A percentile compares a stretch with the other conserved stretches of the same genome.
Conservation (phyloP, 2,888 invertebrate species). For the Alviniconcha strummeri region DNA sequence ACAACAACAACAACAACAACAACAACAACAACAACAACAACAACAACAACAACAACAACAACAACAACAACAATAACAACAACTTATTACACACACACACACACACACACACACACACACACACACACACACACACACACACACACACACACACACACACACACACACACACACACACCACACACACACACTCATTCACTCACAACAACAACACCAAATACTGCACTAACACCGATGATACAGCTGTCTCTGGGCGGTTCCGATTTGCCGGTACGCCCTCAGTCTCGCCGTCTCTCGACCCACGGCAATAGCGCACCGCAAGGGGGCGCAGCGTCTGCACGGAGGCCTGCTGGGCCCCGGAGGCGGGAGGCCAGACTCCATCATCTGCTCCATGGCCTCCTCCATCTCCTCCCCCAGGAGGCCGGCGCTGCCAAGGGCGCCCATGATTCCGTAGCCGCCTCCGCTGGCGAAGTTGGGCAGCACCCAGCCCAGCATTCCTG, state of each 20-base stretch:
- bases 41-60: not conserved
- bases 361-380: not conserved
- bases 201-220: not conserved
- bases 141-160: not conserved
- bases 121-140: not conserved
- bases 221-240: slow-evolving; percentile 6
- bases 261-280: not conserved
- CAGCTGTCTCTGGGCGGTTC: not conserved
- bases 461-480: not conserved
- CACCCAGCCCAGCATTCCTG: not conserved
- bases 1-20: not conserved
- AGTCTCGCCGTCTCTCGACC: not conserved
- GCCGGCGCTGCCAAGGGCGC: not conserved
- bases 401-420: slow-evolving; percentile 22
- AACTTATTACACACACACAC: not conserved
- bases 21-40: not conserved
- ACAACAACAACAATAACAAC: not conserved
- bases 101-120: no score
- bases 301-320: not conserved
- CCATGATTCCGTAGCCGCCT: not conserved
- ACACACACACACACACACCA: not conserved
- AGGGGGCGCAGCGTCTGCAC: slow-evolving; percentile 10
- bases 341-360: not conserved
- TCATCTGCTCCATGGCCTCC: slow-evolving; percentile 17
- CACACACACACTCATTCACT: not conserved